Conservation (phyloP, 2,797 vertebrate genomes). For the Heliangelus exortis region DNA sequence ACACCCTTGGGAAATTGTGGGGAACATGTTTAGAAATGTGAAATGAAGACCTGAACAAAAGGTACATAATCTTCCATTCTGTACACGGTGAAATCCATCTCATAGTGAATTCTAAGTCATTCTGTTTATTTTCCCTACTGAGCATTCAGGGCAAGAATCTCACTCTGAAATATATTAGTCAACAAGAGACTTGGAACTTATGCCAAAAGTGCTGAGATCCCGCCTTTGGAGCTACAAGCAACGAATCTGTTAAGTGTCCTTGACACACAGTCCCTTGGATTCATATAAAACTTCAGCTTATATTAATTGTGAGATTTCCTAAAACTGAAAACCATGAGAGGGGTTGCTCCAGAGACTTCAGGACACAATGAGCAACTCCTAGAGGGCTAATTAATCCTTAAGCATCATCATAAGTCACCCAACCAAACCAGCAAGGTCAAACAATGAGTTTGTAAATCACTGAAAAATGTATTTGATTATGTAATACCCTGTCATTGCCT, state of each 20-base stretch:
- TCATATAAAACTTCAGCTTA: slow-evolving; percentile 5
- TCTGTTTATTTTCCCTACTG: slow-evolving; percentile 8
- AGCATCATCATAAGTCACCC: neutral
- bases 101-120: neutral
- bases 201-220: neutral
- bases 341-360: neutral
- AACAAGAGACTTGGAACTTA: neutral
- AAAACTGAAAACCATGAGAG: neutral
- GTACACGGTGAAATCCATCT: neutral
- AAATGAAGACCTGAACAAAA: neutral
- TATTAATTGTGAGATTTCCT: slow-evolving; percentile 16
- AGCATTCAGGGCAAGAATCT: neutral
- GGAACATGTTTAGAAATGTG: neutral
- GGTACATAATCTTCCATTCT: neutral
- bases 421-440: slow-evolving; percentile 38
- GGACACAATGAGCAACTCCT: slow-evolving; percentile 8
- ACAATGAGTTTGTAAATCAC: slow-evolving; percentile 5
- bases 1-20: neutral
- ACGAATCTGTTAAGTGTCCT: neutral
- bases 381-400: slow-evolving; percentile 47
- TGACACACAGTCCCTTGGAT: neutral
- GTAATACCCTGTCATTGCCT: neutral
- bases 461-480: neutral
- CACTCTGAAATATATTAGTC: slow-evolving; percentile 5
- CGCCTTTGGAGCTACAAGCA: neutral